Evolutionary conservation across 2,888 invertebrate genomes (phyloP), one percentile per base, ranked within the genome.

Genomic region (Ptychoptera contaminata): DNA sequence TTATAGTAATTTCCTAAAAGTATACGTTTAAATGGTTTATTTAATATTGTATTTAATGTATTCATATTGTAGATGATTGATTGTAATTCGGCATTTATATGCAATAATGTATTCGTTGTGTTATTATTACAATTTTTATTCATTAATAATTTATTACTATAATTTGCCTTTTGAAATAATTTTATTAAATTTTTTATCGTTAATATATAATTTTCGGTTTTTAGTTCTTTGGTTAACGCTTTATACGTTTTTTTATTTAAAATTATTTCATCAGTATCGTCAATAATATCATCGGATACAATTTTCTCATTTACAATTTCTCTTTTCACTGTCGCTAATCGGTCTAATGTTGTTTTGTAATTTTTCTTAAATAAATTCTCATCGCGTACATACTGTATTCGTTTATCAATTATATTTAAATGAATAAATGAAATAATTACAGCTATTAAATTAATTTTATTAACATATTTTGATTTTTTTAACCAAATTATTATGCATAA

Each of bases 1-100:
- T 82, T 80, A 51, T 73, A 83, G 48, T 75, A 67, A 53, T 75
- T 73, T n/a, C 72, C 72, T 55, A 79, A 70, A 34, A 68, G 63
- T 36, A 74, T 70, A 50, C 66, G 61, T 32, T 67, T 56, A 55
- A 75, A 76, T 0, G 79, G 79, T 46, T 62, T 67, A 46, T 71
- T 67, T 42, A 85, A 69, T 35, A 86, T 55, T 1, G 65, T 67
- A 63, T 86, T 86, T 9, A 87, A 50, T 0, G 57, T 56, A 35
- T 55, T 56, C 1, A 66, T 46, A 43, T 64, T 60, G 42, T 56
- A 65, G 11, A 61, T 54, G 2, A 66, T 58, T 8, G 64, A 55
- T 45, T 66, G 66, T 40, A 66, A 59, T 50, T 65, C 65, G 0
- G 64, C 56, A 47, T 63, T 65, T 0, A 55, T 56, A 44, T 66